Evolutionary conservation across 2,888 invertebrate species (phyloP), one percentile per base, ranked within the genome.

Genomic region (Stenodema calcarata): DNA sequence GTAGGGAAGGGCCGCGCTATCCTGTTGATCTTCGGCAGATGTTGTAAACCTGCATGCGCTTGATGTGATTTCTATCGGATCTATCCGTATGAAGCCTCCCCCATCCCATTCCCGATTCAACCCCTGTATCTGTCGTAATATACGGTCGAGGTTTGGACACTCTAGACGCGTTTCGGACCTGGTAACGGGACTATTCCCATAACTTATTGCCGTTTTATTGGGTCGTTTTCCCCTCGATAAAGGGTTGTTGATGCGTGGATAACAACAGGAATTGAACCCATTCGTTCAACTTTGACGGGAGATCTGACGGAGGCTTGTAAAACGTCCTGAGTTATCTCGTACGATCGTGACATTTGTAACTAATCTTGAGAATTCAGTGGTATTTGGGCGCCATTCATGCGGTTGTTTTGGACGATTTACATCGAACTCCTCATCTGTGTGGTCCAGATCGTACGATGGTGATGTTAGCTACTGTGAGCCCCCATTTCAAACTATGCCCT

Each of bases 21-120:
- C 62, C 62, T 62, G 62, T 62, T 62, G 62, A 62, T 62, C 62
- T n/a, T 62, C 62, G 62, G 62, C 62, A 62, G 62, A 62, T 62
- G 62, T 62, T 27, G 62, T 27, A 16, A 62, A 62, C 62, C 62
- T 62, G 62, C 62, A 27, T 62, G 23, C 62, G 12, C 62, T 62
- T 18, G 62, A 62, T 62, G 62, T 62, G 62, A 62, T 62, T 62
- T 62, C 62, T 62, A 62, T 62, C 62, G 18, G 62, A 62, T 50
- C 16, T 50, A 50, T 62, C 62, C 62, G 62, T 27, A 62, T 62
- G 47, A 62, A 62, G 18, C 62, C 62, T 62, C 62, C 62, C 62
- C 62, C 62, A 62, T 62, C 23, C 18, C 35, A 7, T 18, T 27
- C 12, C 62, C 12, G 62, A 62, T 62, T 23, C 62, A 62, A 42